A percentile compares a stretch with the other conserved stretches of the same genome.
These are phyloP conservation scores for Semotilus atromaculatus DNA, from an alignment of 2,797 vertebrate species.

Conservation along the genomic window DNA sequence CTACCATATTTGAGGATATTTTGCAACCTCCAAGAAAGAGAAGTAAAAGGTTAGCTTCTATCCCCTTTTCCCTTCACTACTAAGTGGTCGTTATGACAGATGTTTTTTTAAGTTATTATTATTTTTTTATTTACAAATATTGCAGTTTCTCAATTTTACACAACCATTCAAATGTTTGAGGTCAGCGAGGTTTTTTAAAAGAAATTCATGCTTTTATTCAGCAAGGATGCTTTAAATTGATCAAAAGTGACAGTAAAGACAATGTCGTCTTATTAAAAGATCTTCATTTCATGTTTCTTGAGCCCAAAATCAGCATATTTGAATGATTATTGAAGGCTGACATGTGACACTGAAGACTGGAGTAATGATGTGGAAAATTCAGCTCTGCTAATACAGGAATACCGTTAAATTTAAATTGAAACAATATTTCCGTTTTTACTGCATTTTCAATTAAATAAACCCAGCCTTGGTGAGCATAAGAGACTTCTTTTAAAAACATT, in stretches of 20 bases:
- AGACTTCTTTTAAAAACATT: neutral
- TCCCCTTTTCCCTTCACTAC: neutral
- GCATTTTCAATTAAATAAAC: neutral
- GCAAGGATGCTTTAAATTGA: neutral
- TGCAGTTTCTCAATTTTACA: neutral
- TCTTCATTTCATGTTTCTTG: neutral
- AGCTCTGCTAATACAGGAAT: neutral
- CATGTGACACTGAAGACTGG: neutral
- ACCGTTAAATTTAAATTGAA: neutral
- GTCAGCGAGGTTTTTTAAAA: neutral
- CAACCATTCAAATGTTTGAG: neutral
- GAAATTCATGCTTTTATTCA: neutral
- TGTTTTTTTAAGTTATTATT: neutral
- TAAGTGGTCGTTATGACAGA: neutral
- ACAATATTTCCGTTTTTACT: neutral
- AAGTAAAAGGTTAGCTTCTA: neutral
- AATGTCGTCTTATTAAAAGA: neutral
- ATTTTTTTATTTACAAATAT: neutral
- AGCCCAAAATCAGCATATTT: neutral
- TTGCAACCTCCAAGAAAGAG: neutral
- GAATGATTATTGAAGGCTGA: neutral
- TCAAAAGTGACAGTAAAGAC: neutral
- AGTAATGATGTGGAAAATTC: neutral
- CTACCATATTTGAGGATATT: neutral
- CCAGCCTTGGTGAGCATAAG: neutral